Evolutionary conservation across 2,797 vertebrate genomes (phyloP), one percentile per base, ranked within the genome.

Genomic region (Netta rufina): DNA sequence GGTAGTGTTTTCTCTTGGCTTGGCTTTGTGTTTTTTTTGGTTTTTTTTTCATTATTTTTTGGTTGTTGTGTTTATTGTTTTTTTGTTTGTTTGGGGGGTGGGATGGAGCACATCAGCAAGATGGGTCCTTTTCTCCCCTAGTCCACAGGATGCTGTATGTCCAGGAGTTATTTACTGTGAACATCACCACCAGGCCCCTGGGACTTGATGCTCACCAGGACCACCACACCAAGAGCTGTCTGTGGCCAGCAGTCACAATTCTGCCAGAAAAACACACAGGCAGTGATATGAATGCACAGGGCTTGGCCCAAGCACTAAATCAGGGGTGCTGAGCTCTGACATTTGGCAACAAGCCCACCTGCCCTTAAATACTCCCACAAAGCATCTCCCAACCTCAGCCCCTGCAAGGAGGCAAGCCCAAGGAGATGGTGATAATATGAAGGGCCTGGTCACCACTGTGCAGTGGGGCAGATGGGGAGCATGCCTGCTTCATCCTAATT

Each of bases 361-460:
- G 39, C 21, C 58, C 30, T 74, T 71, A 54, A 32, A 56, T 33
- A 39, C 47, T 53, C n/a, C 28, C 30, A 58, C 32, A 27, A 27
- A 58, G 19, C 24, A 27, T 33, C 54, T 45, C 22, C 22, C 53
- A 73, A 32, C 18, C 15, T 33, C 24, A 43, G 8, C 8, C 39
- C 15, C 30, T 74, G 54, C 39, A 24, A 33, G 47, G 25, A 38
- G 33, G 19, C n/a, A 51, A 28, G 71, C 41, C 71, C 32, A 25
- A 20, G 71, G 54, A 58, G 53, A 25, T 2, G 1, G 28, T 33
- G 21, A 38, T 28, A 18, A 4, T 1, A 2, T 4, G 38, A 32
- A 61, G 18, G 36, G 11, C 39, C 11, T 3, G 0, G 22, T 14
- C 36, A 8, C 53, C n/a, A 67, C 27, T 13, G 56, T 11, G 33